These are phyloP conservation scores for Nixonia krombeini DNA, from an alignment of 1,140 invertebrate genomes.

Conservation along the genomic window DNA sequence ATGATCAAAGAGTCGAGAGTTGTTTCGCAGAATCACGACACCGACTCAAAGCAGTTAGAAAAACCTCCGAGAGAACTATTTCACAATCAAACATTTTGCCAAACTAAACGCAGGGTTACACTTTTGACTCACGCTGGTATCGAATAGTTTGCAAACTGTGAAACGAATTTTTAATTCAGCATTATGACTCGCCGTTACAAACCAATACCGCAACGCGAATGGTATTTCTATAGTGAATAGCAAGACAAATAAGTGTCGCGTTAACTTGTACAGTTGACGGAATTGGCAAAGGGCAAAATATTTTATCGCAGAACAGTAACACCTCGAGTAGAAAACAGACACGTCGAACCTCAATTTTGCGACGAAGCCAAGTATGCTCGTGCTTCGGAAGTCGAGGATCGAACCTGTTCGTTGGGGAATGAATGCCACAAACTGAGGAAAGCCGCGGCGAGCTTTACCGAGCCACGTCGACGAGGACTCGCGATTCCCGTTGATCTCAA, in stretches of 20 bases:
- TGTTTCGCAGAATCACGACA: background rate
- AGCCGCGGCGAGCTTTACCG: conserved; percentile 1
- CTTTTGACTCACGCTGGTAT: no score
- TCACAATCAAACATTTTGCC: background rate
- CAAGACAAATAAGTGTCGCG: background rate
- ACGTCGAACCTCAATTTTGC: background rate
- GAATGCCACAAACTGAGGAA: conserved; percentile 31
- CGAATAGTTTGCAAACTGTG: no score
- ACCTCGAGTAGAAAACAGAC: background rate
- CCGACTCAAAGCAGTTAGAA: background rate
- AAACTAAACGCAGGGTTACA: no score
- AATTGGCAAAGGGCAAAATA: no score
- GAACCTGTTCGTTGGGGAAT: background rate
- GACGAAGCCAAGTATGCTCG: background rate
- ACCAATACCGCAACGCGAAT: no score
- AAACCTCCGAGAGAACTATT: background rate
- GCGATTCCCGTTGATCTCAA: background rate
- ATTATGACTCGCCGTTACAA: background rate
- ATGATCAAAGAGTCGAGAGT: background rate
- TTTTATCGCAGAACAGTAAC: background rate
- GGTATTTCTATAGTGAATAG: no score
- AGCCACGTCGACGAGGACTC: conserved; percentile 7
- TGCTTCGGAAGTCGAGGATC: conserved; percentile 1
- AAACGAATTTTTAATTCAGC: no score
- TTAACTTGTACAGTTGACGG: no score